Evolutionary conservation across 2,888 invertebrate genomes (phyloP), one percentile per base, ranked within the genome.

Genomic region (Tetragonula carbonaria): DNA sequence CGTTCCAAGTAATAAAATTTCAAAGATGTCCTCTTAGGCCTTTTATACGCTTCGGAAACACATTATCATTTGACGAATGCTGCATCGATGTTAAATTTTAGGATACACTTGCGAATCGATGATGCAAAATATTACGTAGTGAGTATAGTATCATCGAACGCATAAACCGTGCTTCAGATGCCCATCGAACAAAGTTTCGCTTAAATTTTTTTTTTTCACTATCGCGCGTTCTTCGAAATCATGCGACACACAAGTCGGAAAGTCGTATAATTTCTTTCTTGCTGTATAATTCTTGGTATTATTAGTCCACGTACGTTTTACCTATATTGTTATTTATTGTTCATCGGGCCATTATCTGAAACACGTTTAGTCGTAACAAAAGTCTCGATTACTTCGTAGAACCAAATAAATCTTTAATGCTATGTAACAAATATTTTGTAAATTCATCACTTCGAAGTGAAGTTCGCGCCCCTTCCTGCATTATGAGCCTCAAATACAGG

Each of bases 1-100:
- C 78, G 71, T 62, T 82, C 70, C 80, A 88, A 78, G 81, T 73
- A 88, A 68, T 79, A 70, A 80, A 76, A 77, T 80, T 88, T 85
- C 80, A 78, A 84, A 85, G 83, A 79, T 87, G 71, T 78, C 62
- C 74, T 74, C 66, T 86, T 86, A 88, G 86, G 88, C 86, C 81
- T 82, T 81, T 75, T 59, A 13, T 59, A 70, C 50, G 50, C 53
- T 66, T 55, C 16, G 53, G 77, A 78, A 81, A 86, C 80, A 70
- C 70, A 59, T 67, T 33, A 50, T 80, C 76, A 38, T 28, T 75
- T 72, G 68, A 78, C 76, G 70, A 63, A 70, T 51, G 45, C 53
- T 59, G 21, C 55, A 16, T 57, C 57, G 59, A 78, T 59, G 51
- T 73, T 59, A 16, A 62, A 74, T 67, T 59, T 63, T 50, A 50